A percentile compares a stretch with the other conserved stretches of the same genome.
phyloP scores from a whole-genome alignment of 2,888 invertebrate species.

The Synergus itoensis region DNA sequence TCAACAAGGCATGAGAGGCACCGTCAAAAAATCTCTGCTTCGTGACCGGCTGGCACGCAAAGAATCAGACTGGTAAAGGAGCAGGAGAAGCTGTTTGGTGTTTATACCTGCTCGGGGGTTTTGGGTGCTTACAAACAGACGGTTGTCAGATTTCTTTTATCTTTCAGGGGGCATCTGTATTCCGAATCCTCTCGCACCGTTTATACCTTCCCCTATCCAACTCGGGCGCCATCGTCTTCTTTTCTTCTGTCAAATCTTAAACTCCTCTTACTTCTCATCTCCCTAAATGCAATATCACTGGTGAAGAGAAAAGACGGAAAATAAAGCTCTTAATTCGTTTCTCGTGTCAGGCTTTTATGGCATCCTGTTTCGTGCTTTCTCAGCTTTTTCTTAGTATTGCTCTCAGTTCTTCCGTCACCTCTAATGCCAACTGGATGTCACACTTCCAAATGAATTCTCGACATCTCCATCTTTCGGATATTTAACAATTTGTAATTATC shows the following conservation, averaged over 20 bases:
- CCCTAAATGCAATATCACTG: constrained; percentile 47
- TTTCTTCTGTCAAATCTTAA: constrained; percentile 28
- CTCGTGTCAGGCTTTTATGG: constrained; percentile 44
- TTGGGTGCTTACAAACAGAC: constrained; percentile 74
- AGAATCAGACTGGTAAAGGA: constrained; percentile 59
- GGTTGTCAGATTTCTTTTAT: constrained; percentile 77
- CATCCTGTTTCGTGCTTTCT: neutral
- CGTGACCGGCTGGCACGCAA: constrained; percentile 46
- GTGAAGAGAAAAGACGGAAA: constrained; percentile 44
- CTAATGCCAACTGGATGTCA: neutral
- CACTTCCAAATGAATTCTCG: neutral
- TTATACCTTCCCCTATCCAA: constrained; percentile 49
- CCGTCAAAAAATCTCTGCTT: constrained; percentile 21
- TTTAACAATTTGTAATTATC: too few relatives aligned
- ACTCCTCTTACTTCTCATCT: constrained; percentile 35
- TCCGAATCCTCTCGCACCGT: constrained; percentile 56
- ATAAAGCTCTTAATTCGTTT: constrained; percentile 55
- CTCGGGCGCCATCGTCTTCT: constrained; percentile 26
- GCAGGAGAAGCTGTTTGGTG: constrained; percentile 64
- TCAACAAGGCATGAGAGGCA: constrained; percentile 39
- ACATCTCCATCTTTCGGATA: neutral
- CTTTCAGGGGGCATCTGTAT: constrained; percentile 72
- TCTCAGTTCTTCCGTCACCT: constrained; percentile 34
- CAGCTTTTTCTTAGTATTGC: constrained; percentile 2
- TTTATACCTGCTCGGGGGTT: constrained; percentile 71